phyloP scores from a whole-genome alignment of 2,888 invertebrate genomes.

The Perdita meconis region DNA sequence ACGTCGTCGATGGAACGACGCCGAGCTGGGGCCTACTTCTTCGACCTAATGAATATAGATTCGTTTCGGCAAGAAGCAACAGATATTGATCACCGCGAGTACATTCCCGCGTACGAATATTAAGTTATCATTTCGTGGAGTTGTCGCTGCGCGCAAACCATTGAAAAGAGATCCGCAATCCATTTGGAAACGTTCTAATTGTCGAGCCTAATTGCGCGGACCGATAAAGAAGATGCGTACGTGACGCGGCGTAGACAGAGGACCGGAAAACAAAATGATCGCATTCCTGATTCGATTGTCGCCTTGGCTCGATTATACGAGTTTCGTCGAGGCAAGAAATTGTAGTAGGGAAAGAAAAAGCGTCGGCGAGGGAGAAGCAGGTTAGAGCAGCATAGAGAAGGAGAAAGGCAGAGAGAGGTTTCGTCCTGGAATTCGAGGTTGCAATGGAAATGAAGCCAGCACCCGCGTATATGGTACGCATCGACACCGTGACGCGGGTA shows the following conservation, averaged over 20 bases:
- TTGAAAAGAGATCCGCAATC: constrained; percentile 17
- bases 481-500: constrained; percentile 72
- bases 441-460: constrained; percentile 64
- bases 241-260: neutral
- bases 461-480: constrained; percentile 60
- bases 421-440: constrained; percentile 48
- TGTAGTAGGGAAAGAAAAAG: constrained; percentile 25
- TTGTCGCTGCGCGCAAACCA: neutral
- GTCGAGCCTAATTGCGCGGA: constrained; percentile 1
- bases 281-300: constrained; percentile 41
- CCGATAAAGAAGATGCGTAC: neutral
- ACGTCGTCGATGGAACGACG: constrained; percentile 61
- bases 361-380: constrained; percentile 1
- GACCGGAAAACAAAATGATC: constrained; percentile 33
- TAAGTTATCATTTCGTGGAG: constrained; percentile 68
- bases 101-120: constrained; percentile 63
- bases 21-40: constrained; percentile 51
- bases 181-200: constrained; percentile 28
- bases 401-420: constrained; percentile 14
- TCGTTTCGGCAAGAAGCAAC: constrained; percentile 64
- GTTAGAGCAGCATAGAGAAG: constrained; percentile 5
- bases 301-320: constrained; percentile 41
- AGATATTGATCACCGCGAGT: constrained; percentile 69
- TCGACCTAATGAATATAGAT: constrained; percentile 72
- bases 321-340: constrained; percentile 54